phyloP scores from a whole-genome alignment of 2,113 vertebrate species.

The Pluvianellus socialis region DNA sequence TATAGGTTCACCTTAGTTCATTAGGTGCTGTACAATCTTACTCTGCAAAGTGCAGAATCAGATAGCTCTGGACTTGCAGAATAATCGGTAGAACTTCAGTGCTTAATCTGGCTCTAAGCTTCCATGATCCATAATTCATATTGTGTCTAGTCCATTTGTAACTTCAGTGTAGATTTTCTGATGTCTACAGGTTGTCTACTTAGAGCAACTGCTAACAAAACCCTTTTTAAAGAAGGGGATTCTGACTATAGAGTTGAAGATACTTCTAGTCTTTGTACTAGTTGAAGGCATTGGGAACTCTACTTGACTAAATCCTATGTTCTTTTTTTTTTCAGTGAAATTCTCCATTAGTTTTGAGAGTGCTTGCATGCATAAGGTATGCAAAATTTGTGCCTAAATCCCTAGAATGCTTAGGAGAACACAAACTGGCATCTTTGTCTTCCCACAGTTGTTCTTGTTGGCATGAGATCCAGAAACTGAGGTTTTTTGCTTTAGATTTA shows the following conservation, averaged over 20 bases:
- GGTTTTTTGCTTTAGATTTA: slow-evolving; percentile 8
- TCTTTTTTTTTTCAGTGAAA: background rate
- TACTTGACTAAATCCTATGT: background rate
- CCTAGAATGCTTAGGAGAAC: background rate
- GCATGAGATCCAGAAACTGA: background rate
- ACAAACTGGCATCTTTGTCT: background rate
- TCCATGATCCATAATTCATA: background rate
- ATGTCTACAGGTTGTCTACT: background rate
- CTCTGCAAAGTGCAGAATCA: background rate
- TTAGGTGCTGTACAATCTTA: background rate
- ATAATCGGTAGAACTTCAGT: background rate
- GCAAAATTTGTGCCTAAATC: background rate
- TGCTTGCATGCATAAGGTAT: background rate
- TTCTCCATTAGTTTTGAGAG: background rate
- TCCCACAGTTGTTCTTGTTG: background rate
- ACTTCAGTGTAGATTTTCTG: background rate
- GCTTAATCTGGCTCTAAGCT: background rate
- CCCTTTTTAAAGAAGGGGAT: background rate
- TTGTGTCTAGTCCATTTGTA: background rate
- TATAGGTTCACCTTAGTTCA: background rate
- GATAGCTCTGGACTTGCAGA: background rate
- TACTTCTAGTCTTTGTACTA: background rate
- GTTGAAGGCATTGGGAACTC: background rate
- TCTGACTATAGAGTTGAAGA: background rate
- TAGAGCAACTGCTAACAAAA: background rate